phyloP scores from a whole-genome alignment of 1,140 invertebrate genomes.

The Trypoxylus dichotomus region DNA sequence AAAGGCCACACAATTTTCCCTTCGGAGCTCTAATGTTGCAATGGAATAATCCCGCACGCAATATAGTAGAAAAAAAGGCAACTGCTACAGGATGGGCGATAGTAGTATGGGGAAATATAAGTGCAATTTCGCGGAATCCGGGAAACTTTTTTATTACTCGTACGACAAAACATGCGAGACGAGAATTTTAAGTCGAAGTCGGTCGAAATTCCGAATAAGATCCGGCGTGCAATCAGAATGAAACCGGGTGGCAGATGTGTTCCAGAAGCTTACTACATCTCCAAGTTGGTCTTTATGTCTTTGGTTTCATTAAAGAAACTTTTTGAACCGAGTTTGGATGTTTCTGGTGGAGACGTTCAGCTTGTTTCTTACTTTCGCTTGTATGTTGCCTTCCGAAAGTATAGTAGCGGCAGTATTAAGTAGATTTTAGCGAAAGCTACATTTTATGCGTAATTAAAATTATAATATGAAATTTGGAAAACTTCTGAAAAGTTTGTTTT shows the following conservation, averaged over 20 bases:
- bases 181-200: not conserved
- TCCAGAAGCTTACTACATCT: not conserved
- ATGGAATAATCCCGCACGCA: not conserved
- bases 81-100: not conserved
- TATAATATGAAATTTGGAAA: too few species aligned
- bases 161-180: constrained; percentile 1
- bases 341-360: not conserved
- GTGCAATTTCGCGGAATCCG: not conserved
- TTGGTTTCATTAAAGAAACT: not conserved
- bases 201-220: not conserved
- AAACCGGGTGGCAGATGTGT: not conserved
- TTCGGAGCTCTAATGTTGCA: constrained; percentile 2
- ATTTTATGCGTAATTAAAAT: not conserved
- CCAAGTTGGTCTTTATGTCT: not conserved
- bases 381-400: not conserved
- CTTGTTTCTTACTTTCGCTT: not conserved
- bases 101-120: not conserved
- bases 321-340: not conserved
- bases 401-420: not conserved
- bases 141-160: not conserved
- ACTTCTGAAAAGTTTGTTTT: too few species aligned
- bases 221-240: not conserved
- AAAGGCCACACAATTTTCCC: not conserved
- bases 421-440: not conserved
- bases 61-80: not conserved